Percentiles rank a stretch among this genome's conserved stretches.
These are phyloP conservation scores for Alitta virens DNA, from an alignment of 2,888 invertebrate genomes.

Conservation along the genomic window DNA sequence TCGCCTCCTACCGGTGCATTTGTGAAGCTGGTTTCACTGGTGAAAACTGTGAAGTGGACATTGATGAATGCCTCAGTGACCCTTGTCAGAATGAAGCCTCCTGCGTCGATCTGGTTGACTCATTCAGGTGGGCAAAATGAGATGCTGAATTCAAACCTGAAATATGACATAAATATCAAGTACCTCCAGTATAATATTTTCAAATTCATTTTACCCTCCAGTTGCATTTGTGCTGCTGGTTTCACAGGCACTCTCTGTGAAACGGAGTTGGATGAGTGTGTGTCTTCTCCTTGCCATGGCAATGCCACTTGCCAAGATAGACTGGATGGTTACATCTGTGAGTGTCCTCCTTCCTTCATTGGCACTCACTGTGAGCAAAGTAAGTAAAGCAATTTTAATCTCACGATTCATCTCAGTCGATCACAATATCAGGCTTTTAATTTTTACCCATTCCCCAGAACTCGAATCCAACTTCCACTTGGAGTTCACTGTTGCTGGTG, in stretches of 20 bases:
- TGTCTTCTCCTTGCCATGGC: conserved; percentile 22
- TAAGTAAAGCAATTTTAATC: conserved; percentile 19
- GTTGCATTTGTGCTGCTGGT: conserved; percentile 64
- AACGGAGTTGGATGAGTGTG: conserved; percentile 43
- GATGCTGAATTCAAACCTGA: not conserved
- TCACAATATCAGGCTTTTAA: not conserved
- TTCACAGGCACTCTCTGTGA: conserved; percentile 62
- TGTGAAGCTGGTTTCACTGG: conserved; percentile 59
- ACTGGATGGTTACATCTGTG: conserved; percentile 32
- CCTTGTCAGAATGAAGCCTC: conserved; percentile 28
- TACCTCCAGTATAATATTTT: not conserved
- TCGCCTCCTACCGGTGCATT: conserved; percentile 71
- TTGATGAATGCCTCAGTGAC: conserved; percentile 27
- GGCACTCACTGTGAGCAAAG: conserved; percentile 37
- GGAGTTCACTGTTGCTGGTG: conserved; percentile 62
- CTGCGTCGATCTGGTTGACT: conserved; percentile 25
- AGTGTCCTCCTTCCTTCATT: conserved; percentile 37
- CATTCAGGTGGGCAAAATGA: conserved; percentile 14
- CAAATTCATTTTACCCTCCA: conserved; percentile 34
- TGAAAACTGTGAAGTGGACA: conserved; percentile 19
- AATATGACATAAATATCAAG: too few relatives aligned
- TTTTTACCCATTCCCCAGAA: conserved; percentile 42
- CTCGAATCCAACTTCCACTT: conserved; percentile 62
- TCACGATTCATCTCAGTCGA: not conserved
- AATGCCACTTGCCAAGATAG: conserved; percentile 38